These are phyloP conservation scores for human (Homo sapiens) DNA, from an alignment of 2,113 vertebrate genomes.

Conservation along the genomic window GRCh38 chr16:69177001-69177500, in stretches of 20 bases:
- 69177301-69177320: background rate
- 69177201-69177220: background rate
- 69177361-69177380: too few relatives aligned
- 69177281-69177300: background rate
- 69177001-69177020: background rate
- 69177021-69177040: background rate
- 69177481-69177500: background rate
- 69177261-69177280: background rate
- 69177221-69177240: background rate
- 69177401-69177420: too few relatives aligned
- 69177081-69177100: background rate
- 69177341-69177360: too few relatives aligned
- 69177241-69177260: background rate
- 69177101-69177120: background rate
- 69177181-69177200: background rate
- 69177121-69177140: background rate
- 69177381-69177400: too few relatives aligned
- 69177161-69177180: background rate
- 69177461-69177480: too few relatives aligned
- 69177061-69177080: background rate
- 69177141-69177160: background rate
- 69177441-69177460: too few relatives aligned
- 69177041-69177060: background rate
- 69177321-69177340: too few relatives aligned
- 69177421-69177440: too few relatives aligned